Conservation (phyloP, 2,113 vertebrate species). For the Hypanus sabinus region DNA sequence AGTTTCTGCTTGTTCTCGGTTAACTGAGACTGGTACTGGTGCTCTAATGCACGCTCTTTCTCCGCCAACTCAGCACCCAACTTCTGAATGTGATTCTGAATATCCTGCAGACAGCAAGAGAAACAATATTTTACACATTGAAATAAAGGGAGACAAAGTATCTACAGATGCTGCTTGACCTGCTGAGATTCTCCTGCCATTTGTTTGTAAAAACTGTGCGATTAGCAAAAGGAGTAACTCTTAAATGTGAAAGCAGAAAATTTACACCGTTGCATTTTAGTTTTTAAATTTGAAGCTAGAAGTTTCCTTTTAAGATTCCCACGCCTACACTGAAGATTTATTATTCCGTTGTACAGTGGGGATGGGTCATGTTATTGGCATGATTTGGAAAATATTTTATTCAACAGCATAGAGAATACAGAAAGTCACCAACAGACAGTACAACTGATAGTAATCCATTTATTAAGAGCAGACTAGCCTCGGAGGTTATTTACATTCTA, state of each 20-base stretch:
- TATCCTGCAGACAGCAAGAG: constrained; percentile 57
- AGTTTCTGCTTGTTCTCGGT: constrained; percentile 66
- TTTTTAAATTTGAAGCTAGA: background rate
- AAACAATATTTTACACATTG: background rate
- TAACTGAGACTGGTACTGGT: constrained; percentile 62
- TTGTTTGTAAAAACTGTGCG: too few species aligned
- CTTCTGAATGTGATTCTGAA: constrained; percentile 84
- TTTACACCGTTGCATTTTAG: too few species aligned
- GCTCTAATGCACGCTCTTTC: constrained; percentile 65
- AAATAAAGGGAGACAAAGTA: too few species aligned
- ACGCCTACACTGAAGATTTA: background rate
- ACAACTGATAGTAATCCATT: background rate
- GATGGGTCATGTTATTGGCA: too few species aligned
- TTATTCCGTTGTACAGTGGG: background rate
- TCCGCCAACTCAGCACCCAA: constrained; percentile 67
- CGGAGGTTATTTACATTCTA: background rate
- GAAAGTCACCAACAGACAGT: background rate
- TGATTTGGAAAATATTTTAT: background rate
- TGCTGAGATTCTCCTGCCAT: too few species aligned
- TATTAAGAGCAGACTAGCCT: background rate
- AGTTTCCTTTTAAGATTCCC: background rate
- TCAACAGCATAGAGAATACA: background rate
- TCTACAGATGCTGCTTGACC: too few species aligned
- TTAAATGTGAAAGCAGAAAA: too few species aligned
- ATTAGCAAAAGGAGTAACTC: too few species aligned